phyloP scores from a whole-genome alignment of 2,888 invertebrate species.

The Crepidodera aurea region DNA sequence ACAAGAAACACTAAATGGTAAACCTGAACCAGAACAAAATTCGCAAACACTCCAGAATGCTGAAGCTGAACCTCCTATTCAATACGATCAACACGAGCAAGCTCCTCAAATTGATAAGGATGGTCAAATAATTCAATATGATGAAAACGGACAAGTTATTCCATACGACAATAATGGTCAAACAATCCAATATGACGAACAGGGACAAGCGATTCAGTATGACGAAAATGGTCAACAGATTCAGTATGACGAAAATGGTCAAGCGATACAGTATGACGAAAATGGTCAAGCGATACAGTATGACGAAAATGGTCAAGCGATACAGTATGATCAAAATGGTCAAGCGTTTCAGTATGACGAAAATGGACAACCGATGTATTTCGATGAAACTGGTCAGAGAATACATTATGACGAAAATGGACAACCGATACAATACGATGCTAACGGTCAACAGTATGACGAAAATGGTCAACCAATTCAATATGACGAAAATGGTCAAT shows the following conservation, averaged over 20 bases:
- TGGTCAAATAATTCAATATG: slow-evolving; percentile 42
- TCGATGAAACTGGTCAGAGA: slow-evolving; percentile 15
- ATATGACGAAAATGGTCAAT: slow-evolving; percentile 45
- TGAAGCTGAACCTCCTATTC: slow-evolving; percentile 42
- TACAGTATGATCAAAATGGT: slow-evolving; percentile 37
- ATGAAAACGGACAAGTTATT: slow-evolving; percentile 35
- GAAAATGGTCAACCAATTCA: slow-evolving; percentile 44
- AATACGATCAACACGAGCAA: slow-evolving; percentile 38
- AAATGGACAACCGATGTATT: slow-evolving; percentile 41
- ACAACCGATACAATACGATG: slow-evolving; percentile 44
- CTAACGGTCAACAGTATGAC: slow-evolving; percentile 45
- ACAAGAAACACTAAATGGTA: no score
- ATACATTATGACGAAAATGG: slow-evolving; percentile 42
- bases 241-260: slow-evolving; percentile 31
- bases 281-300: slow-evolving; percentile 40
- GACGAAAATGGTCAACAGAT: slow-evolving; percentile 40
- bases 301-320: slow-evolving; percentile 29
- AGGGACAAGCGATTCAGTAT: slow-evolving; percentile 42
- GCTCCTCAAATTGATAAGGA: slow-evolving; percentile 42
- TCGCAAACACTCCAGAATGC: no score
- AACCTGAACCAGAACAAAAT: slow-evolving; percentile 24
- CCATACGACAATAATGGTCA: slow-evolving; percentile 43
- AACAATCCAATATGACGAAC: slow-evolving; percentile 32
- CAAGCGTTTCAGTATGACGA: slow-evolving; percentile 40
- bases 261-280: slow-evolving; percentile 41